phyloP scores from a whole-genome alignment of 2,113 vertebrate species.

The Tangachromis dhanisi region DNA sequence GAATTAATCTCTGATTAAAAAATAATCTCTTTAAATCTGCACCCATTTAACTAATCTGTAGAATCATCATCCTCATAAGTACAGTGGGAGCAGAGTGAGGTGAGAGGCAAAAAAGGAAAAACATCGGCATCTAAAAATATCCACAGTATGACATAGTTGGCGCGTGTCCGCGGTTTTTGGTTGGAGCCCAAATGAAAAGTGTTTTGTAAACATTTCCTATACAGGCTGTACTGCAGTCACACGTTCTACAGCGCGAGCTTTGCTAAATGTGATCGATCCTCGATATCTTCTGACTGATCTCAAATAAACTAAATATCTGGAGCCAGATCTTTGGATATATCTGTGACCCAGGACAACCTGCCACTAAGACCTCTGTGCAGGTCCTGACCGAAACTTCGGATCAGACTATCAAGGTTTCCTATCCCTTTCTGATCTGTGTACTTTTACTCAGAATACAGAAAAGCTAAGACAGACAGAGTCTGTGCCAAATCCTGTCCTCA shows the following conservation, averaged over 20 bases:
- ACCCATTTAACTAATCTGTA: constrained; percentile 17
- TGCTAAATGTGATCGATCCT: background rate
- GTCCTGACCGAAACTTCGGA: background rate
- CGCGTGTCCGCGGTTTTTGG: background rate
- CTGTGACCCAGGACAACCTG: background rate
- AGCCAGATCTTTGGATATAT: background rate
- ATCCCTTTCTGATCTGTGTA: background rate
- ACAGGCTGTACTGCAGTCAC: rapidly evolving
- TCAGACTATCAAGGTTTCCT: background rate
- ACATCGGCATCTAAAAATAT: background rate
- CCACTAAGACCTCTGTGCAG: background rate
- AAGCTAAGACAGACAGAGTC: background rate
- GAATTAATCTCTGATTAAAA: background rate
- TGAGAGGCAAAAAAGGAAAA: background rate
- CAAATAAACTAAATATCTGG: background rate
- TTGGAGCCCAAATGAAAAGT: background rate
- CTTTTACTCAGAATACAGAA: background rate
- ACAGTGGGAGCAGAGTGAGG: background rate
- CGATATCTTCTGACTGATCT: background rate
- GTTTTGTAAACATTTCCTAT: background rate
- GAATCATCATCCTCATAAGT: constrained; percentile 4
- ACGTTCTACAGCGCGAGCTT: background rate
- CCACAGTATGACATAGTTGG: background rate
- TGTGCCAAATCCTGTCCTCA: background rate
- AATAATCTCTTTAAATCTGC: constrained; percentile 19